Evolutionary conservation across 2,113 vertebrate genomes (phyloP).

Genomic region (Sturnus vulgaris): DNA sequence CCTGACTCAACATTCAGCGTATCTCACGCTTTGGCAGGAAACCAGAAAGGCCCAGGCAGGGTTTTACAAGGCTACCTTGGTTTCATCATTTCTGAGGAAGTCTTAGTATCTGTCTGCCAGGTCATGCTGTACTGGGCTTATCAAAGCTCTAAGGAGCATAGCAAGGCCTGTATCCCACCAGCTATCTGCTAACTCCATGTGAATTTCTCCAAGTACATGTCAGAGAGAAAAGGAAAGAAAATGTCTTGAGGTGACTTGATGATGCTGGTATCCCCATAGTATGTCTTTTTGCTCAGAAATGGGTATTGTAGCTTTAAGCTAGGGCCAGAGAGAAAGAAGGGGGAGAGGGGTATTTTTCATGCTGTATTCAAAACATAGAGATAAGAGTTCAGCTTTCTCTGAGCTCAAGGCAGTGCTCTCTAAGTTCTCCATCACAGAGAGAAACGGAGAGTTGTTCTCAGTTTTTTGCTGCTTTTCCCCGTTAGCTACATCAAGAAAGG

Average conservation of each 20-base stretch:
- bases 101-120: neutral
- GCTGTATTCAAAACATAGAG: neutral
- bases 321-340: neutral
- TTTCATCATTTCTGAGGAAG: neutral
- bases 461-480: neutral
- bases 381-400: too few relatives aligned
- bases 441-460: neutral
- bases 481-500: neutral
- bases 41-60: neutral
- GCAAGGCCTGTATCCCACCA: neutral
- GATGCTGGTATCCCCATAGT: neutral
- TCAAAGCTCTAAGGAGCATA: neutral
- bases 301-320: neutral
- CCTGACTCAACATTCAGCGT: neutral
- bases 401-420: fast-evolving
- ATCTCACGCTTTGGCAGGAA: neutral
- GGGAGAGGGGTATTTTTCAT: fast-evolving
- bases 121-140: neutral
- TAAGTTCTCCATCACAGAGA: neutral
- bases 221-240: neutral
- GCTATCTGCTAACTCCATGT: neutral
- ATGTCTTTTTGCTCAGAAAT: neutral
- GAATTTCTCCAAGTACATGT: neutral
- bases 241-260: neutral
- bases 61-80: neutral